Evolutionary conservation across 2,113 vertebrate genomes (phyloP).

Genomic region (Hippocampus barbouri): DNA sequence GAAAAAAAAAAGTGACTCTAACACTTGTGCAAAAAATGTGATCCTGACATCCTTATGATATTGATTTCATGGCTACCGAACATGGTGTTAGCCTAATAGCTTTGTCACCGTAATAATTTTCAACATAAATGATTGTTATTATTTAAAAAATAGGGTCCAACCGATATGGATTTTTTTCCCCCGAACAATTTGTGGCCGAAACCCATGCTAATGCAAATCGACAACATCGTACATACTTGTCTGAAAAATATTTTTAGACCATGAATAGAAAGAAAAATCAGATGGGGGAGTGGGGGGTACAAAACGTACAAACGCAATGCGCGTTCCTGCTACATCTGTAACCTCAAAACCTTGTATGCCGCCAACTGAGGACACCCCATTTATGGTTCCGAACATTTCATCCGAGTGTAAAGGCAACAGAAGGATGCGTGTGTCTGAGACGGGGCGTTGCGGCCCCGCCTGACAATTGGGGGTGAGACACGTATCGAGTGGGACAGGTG

Average conservation of each 20-base stretch:
- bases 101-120: too few relatives aligned
- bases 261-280: neutral
- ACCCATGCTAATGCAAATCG: too few relatives aligned
- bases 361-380: neutral
- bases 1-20: neutral
- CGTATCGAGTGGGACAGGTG: slow-evolving; percentile 68
- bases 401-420: neutral
- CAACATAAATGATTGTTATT: too few relatives aligned
- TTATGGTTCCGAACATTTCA: too few relatives aligned
- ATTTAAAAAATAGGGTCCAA: too few relatives aligned
- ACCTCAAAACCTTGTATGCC: neutral
- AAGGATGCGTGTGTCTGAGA: slow-evolving; percentile 20
- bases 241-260: neutral
- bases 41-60: neutral
- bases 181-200: too few relatives aligned
- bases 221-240: too few relatives aligned
- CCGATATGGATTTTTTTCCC: too few relatives aligned
- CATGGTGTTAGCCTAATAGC: neutral
- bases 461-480: slow-evolving; percentile 51
- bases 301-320: neutral
- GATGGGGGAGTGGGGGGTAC: neutral
- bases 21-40: neutral
- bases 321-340: neutral
- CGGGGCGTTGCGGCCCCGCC: neutral
- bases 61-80: neutral